Percentiles rank a stretch among this genome's conserved stretches.
phyloP scores from a whole-genome alignment of 2,888 invertebrate genomes.

The Conomelus anceps region DNA sequence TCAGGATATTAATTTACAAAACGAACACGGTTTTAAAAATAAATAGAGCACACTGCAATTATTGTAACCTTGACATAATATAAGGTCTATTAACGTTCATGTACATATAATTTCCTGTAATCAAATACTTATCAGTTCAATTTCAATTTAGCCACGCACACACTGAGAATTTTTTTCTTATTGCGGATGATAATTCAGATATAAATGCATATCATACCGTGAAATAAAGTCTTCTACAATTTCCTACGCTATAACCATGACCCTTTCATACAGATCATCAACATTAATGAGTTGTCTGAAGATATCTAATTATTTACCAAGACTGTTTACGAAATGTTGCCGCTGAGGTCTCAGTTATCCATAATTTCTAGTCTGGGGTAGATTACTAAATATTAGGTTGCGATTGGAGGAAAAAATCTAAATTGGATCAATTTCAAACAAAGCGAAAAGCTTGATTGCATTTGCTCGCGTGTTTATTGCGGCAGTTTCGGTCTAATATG shows the following conservation, averaged over 20 bases:
- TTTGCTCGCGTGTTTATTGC: not conserved
- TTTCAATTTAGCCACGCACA: not conserved
- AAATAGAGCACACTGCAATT: not conserved
- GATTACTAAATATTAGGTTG: not conserved
- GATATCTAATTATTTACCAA: not conserved
- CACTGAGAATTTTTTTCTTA: too few species aligned
- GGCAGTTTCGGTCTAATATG: not conserved
- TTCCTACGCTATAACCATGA: not conserved
- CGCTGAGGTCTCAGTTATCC: not conserved
- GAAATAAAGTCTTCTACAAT: not conserved
- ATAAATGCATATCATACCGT: not conserved
- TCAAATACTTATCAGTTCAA: not conserved
- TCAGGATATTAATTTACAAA: not conserved
- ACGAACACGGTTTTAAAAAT: not conserved
- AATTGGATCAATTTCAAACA: not conserved
- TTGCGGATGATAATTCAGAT: not conserved
- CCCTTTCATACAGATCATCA: not conserved
- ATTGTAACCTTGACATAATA: not conserved
- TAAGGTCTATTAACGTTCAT: not conserved
- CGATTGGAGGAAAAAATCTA: not conserved
- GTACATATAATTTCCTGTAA: not conserved
- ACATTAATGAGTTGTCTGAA: not conserved
- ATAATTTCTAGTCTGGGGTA: not conserved
- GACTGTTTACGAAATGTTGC: not conserved
- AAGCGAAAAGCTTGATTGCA: not conserved